phyloP scores from a whole-genome alignment of 1,140 invertebrate genomes.

The Tetraneura akinire region DNA sequence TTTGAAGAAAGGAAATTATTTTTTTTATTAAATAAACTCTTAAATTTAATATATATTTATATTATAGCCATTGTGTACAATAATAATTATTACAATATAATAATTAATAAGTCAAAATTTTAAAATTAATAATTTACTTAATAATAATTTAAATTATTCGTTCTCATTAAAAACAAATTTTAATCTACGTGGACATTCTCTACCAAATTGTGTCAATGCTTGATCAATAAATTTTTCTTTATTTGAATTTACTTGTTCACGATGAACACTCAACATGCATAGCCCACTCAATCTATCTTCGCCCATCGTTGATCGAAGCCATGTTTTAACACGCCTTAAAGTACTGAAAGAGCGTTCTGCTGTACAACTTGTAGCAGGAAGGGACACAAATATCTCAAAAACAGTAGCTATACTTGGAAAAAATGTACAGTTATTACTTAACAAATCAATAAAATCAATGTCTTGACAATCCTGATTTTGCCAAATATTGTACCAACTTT shows the following conservation, averaged over 20 bases:
- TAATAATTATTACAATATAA: too few species aligned
- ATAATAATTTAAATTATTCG: not conserved
- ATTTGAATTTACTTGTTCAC: not conserved
- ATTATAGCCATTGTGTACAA: too few species aligned
- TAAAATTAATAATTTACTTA: too few species aligned
- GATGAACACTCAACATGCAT: conserved; percentile 6
- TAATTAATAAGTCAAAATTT: too few species aligned
- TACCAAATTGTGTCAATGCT: too few species aligned
- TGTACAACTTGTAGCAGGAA: not conserved
- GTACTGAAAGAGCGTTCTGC: not conserved
- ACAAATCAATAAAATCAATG: too few species aligned
- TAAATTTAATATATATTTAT: too few species aligned
- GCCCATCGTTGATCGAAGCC: not conserved
- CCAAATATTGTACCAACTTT: too few species aligned
- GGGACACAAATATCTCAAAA: not conserved
- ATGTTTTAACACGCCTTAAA: not conserved
- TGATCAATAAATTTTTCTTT: not conserved
- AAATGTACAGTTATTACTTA: not conserved
- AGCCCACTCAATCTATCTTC: not conserved
- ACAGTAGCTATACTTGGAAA: not conserved
- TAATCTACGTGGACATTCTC: not conserved
- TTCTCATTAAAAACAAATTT: not conserved
- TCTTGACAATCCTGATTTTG: too few species aligned
- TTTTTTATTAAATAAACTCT: too few species aligned
- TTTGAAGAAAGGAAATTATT: too few species aligned